Base-by-base conservation (phyloP, 2,888 invertebrate genomes). In the Orthosia incerta region DNA sequence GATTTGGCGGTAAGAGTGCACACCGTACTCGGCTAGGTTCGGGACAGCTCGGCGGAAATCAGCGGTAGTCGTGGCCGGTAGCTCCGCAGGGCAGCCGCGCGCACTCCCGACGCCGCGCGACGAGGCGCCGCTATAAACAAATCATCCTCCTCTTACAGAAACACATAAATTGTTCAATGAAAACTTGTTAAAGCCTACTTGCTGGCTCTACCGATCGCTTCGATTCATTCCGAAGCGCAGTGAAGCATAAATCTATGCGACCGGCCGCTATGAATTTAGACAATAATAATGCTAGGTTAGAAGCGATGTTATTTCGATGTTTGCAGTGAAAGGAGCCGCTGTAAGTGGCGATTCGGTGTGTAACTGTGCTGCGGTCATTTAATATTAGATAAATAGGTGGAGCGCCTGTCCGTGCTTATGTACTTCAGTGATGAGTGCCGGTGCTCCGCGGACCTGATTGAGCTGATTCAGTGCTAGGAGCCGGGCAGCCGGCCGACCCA, bases 281-380 rank as follows among this genome's bases (percentile, higher is more conserved):
- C 84, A 90, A 91, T 90, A 91, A 85, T 89, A 89, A 89, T 88
- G 90, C 87, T 89, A 90, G 89, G 90, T 91, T 91, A 88, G 86
- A 87, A 89, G 88, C 65, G 46, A 79, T 86, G 89, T 90, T 90
- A 89, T 89, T 90, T 89, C 90, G 88, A 91, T 91, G 91, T 92
- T 91, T 91, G 89, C 85, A 94, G 95, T 95, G 95, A 95, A 95
- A 95, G 95, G 93, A 91, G 91, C 87, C 89, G 87, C 89, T 89
- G 88, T 88, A 86, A 89, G 89, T 91, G 86, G 87, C 88, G 87
- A 84, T 89, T 90, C 88, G 88, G 90, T 90, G 89, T 89, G 89
- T 91, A 91, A 92, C 89, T 93, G 92, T 93, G 89, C 87, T 89
- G 87, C 80, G 82, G 88, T 91, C 86, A 87, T 86, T 88, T 87